Evolutionary conservation across 2,888 invertebrate genomes (phyloP), one percentile per base, ranked within the genome.

Genomic region (Ectemnius lituratus): DNA sequence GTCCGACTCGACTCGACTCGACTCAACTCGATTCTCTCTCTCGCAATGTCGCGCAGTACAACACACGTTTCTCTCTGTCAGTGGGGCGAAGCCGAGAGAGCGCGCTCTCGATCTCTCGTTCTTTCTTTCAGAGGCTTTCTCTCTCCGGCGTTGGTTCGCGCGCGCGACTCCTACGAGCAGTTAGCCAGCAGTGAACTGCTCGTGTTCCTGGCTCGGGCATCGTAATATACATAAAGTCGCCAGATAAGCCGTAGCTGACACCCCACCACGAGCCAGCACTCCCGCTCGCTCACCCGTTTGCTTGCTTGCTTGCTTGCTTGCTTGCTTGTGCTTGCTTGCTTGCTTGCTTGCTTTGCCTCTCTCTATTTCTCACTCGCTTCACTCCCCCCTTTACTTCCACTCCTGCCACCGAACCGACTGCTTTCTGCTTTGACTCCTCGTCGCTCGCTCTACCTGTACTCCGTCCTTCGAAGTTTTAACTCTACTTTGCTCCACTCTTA

Each of bases 181-280:
- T 88, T 86, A 85, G 85, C 85, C 85, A 87, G 85, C 86, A 85
- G 81, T 84, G 84, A 88, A 89, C 89, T 89, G 89, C 81, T 88
- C 85, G 86, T 81, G 81, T 85, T 86, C 81, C 84, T 84, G 84
- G 81, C 83, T 85, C 79, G 81, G 82, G 82, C 86, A 84, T 85
- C 86, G 87, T 89, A 88, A 89, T 89, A 88, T 88, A 88, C 89
- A 87, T 88, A 84, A 85, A 86, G 84, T 85, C 85, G 82, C 77
- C 83, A 87, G 89, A 88, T 89, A 88, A 88, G 86, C 87, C 83
- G 79, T 72, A 75, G 75, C 80, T 75, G 78, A 75, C 78, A 78
- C 86, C 84, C 86, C 85, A 85, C 86, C 82, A 83, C 84, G 77
- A 74, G 8, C 37, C 37, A 37, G 62, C 74, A 60, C 67, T 83